These are phyloP conservation scores for Enteromius trimaculatus DNA, from an alignment of 2,797 vertebrate genomes.

Conservation along the genomic window DNA sequence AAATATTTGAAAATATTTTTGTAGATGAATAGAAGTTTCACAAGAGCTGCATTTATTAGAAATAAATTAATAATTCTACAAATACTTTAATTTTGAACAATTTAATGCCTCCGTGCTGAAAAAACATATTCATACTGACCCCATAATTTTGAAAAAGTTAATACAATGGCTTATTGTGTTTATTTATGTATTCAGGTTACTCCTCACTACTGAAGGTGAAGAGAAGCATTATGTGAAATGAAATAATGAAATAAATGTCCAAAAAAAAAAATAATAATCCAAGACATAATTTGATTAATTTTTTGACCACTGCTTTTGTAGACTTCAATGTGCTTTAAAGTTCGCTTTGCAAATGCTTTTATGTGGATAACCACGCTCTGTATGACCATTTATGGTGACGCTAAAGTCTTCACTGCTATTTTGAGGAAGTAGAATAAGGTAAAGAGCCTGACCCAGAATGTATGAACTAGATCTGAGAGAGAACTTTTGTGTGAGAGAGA, in stretches of 20 bases:
- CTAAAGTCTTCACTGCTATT: slow-evolving; percentile 5
- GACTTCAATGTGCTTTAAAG: background rate
- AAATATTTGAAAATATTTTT: background rate
- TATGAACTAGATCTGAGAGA: background rate
- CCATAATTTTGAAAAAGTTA: background rate
- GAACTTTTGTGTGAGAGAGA: slow-evolving; percentile 5
- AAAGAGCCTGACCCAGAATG: slow-evolving; percentile 30
- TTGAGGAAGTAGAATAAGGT: slow-evolving; percentile 38
- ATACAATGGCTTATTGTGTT: background rate
- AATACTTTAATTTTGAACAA: background rate
- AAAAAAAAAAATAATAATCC: background rate
- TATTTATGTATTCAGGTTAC: background rate
- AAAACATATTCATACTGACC: background rate
- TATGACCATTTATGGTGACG: slow-evolving; percentile 43
- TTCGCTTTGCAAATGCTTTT: background rate
- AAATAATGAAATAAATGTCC: background rate
- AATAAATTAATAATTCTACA: background rate
- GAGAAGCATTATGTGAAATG: background rate
- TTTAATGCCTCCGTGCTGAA: background rate
- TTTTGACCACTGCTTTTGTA: background rate
- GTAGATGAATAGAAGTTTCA: no score
- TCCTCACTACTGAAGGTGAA: background rate
- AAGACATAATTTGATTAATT: background rate
- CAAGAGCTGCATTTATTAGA: background rate
- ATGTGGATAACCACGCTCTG: slow-evolving; percentile 27